Conservation (phyloP, 2,797 vertebrate genomes). For the Sebastiscus tertius region DNA sequence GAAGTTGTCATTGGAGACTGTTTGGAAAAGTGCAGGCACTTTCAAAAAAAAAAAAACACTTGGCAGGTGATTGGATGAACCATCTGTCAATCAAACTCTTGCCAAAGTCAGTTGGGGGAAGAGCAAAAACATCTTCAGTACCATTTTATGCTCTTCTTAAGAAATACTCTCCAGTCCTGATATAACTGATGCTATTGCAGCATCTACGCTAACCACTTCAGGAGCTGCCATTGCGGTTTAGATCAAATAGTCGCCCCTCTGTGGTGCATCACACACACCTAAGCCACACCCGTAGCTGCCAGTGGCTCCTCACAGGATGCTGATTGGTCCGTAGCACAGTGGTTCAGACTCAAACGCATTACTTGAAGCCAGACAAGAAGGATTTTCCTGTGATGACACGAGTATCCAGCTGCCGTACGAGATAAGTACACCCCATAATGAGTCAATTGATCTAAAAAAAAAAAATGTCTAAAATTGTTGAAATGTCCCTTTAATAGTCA, state of each 20-base stretch:
- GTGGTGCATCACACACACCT: not conserved
- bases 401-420: not conserved
- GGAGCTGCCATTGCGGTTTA: not conserved
- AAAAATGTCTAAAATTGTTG: not conserved
- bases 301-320: not conserved
- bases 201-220: not conserved
- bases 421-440: too few relatives aligned
- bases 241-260: not conserved
- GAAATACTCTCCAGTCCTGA: too few relatives aligned
- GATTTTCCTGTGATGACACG: not conserved
- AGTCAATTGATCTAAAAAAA: not conserved
- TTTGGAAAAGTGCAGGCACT: not conserved
- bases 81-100: not conserved
- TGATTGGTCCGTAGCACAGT: not conserved
- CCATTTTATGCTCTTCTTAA: not conserved
- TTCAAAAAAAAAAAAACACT: too few relatives aligned
- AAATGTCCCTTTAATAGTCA: not conserved
- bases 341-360: not conserved
- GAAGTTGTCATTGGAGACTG: not conserved
- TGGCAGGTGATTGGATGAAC: not conserved
- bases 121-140: not conserved
- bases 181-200: not conserved
- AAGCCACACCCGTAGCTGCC: not conserved
- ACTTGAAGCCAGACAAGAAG: not conserved
- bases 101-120: not conserved